Conservation (phyloP, 2,113 vertebrate species). For the Nycticryphes semicollaris region DNA sequence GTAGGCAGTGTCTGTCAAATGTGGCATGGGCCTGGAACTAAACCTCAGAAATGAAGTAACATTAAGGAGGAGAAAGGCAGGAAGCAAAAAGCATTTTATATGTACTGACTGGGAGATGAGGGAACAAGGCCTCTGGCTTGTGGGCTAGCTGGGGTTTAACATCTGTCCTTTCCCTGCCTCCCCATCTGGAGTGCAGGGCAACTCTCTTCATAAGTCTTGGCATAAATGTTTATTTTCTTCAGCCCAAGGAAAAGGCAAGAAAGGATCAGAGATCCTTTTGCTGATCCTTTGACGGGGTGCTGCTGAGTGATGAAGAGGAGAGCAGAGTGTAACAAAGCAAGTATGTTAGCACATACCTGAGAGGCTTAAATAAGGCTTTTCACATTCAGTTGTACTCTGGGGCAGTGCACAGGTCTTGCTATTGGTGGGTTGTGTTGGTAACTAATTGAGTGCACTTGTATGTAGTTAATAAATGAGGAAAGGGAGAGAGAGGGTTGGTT, state of each 20-base stretch:
- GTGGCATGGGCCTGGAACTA: not conserved
- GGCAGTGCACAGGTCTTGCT: not conserved
- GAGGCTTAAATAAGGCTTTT: not conserved
- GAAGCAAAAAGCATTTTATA: not conserved
- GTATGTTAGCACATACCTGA: fast-evolving
- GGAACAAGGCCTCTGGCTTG: not conserved
- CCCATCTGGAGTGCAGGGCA: fast-evolving
- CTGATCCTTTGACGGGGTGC: not conserved
- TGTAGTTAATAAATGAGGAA: not conserved
- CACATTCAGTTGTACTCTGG: not conserved
- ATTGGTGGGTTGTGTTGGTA: not conserved
- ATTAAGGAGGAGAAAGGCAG: not conserved
- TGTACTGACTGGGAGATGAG: not conserved
- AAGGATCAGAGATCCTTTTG: not conserved
- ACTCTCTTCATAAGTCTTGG: not conserved
- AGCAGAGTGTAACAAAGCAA: fast-evolving
- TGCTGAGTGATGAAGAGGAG: not conserved
- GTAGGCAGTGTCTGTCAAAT: not conserved
- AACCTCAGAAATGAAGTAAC: not conserved
- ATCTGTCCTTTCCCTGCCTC: not conserved
- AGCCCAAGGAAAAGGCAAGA: not conserved
- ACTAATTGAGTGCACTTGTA: not conserved
- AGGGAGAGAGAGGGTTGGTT: not conserved
- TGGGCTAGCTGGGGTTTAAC: not conserved
- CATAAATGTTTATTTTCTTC: not conserved